Evolutionary conservation across 2,113 vertebrate genomes (phyloP), one percentile per base, ranked within the genome.

Genomic region (Saccopteryx bilineata): DNA sequence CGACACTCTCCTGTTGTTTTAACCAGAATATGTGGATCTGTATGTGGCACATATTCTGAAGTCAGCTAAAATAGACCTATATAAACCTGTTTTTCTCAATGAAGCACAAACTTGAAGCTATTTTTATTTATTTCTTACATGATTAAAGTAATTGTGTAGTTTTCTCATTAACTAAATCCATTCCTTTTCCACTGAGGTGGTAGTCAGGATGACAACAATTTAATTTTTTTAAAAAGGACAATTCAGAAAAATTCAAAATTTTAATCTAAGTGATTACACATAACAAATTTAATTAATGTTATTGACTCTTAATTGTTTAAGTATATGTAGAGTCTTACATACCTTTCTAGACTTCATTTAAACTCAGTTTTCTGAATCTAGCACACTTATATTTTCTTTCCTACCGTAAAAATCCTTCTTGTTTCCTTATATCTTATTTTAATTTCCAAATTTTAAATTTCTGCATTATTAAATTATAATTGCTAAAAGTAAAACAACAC

Each of bases 101-200:
- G 75, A 69, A 83, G 80, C 5, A 18, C 9, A 52, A 76, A 85
- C 85, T 48, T 86, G 33, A 91, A 87, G 15, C 48, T 75, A 71
- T 86, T 95, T 95, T 58, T 93, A 10, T 50, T 68, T 96, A 86
- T 89, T 84, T 94, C 52, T 75, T 33, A 13, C 18, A 74, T 48
- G 87, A 81, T 87, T 90, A 94, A 95, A 93, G 52, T 75, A 95
- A 90, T 84, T 83, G 8, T 78, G 87, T 87, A 68, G 75, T 81
- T 90, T 72, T 82, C 56, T 76, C 56, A n/a, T 66, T 28, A 92
- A 66, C 52, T 87, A 80, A 90, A 93, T 60, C 46, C 9, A 65
- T 50, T 24, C 26, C 26, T 72, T 95, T 96, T 75, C 31, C 14
- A 87, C 7, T 48, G 6, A 94, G 6, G 54, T 39, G 71, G 19